phyloP scores from a whole-genome alignment of 1,140 invertebrate genomes.

The Hesperophylax magnus region DNA sequence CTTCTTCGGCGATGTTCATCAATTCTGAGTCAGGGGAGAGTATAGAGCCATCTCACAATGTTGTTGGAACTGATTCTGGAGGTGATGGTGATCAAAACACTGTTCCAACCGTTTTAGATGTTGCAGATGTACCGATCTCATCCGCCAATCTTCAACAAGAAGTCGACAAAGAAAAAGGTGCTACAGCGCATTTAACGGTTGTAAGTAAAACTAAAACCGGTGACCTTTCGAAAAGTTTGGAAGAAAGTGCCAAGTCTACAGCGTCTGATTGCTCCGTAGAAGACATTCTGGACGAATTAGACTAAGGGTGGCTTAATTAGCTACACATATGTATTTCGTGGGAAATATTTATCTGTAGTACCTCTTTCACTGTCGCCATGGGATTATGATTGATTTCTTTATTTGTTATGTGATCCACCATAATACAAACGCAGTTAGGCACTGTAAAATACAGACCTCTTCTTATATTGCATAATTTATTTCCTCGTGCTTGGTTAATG shows the following conservation, averaged over 20 bases:
- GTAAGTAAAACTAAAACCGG: not conserved
- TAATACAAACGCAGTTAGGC: too few relatives aligned
- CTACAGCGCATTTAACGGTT: not conserved
- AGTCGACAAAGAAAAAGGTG: not conserved
- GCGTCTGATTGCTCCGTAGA: slow-evolving; percentile 23
- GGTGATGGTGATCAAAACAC: too few relatives aligned
- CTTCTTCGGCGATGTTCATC: not conserved
- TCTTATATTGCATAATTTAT: too few relatives aligned
- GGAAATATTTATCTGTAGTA: too few relatives aligned
- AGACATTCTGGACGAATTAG: slow-evolving; percentile 27
- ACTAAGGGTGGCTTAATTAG: not conserved
- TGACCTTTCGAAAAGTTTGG: not conserved
- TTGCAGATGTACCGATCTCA: not conserved
- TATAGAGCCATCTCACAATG: not conserved
- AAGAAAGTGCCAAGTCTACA: slow-evolving; percentile 6
- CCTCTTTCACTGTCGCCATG: too few relatives aligned
- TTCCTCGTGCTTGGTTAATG: too few relatives aligned
- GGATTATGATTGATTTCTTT: too few relatives aligned
- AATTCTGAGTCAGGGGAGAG: too few relatives aligned
- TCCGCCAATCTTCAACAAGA: not conserved
- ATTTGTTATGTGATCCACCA: too few relatives aligned
- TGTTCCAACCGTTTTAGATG: too few relatives aligned
- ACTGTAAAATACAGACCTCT: too few relatives aligned
- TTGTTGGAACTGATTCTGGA: not conserved
- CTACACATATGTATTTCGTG: too few relatives aligned